phyloP scores from a whole-genome alignment of 1,140 invertebrate species.

The Subanguina moxae region DNA sequence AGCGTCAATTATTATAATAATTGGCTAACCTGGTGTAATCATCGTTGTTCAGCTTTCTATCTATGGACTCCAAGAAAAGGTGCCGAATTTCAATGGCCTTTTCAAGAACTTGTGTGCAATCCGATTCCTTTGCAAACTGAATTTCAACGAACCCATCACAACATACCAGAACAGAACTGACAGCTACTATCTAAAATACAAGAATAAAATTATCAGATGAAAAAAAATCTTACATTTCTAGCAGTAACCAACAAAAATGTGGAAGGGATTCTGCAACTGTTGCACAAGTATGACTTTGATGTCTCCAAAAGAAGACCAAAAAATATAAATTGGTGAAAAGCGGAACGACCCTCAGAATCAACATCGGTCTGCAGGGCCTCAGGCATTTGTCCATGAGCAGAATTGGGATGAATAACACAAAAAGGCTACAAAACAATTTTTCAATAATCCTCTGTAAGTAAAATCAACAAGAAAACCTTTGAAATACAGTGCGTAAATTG shows the following conservation, averaged over 20 bases:
- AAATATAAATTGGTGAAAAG: constrained; percentile 40
- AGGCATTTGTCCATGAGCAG: constrained; percentile 28
- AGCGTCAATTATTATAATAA: no score
- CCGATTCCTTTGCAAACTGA: constrained; percentile 22
- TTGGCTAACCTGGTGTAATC: constrained; percentile 12
- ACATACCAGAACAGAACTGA: constrained; percentile 4
- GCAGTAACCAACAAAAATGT: constrained; percentile 36
- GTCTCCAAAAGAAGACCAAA: constrained; percentile 43
- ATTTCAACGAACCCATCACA: constrained; percentile 47
- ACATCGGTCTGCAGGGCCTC: constrained; percentile 17
- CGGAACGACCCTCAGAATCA: constrained; percentile 29
- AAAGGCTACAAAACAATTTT: constrained; percentile 12
- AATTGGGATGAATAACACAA: constrained; percentile 40
- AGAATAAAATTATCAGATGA: neutral
- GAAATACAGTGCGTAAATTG: constrained; percentile 38
- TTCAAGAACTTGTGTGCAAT: constrained; percentile 25
- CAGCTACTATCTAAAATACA: constrained; percentile 27
- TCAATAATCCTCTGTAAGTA: no score
- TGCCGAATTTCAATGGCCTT: constrained; percentile 33
- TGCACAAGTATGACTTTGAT: constrained; percentile 41
- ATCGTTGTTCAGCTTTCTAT: constrained; percentile 31
- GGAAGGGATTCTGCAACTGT: constrained; percentile 29
- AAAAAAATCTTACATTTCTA: constrained; percentile 31
- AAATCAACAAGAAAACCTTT: constrained; percentile 21
- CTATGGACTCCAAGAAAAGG: constrained; percentile 18